Base-by-base conservation (phyloP, 2,113 vertebrate genomes). In the Tychaedon coryphoeus region DNA sequence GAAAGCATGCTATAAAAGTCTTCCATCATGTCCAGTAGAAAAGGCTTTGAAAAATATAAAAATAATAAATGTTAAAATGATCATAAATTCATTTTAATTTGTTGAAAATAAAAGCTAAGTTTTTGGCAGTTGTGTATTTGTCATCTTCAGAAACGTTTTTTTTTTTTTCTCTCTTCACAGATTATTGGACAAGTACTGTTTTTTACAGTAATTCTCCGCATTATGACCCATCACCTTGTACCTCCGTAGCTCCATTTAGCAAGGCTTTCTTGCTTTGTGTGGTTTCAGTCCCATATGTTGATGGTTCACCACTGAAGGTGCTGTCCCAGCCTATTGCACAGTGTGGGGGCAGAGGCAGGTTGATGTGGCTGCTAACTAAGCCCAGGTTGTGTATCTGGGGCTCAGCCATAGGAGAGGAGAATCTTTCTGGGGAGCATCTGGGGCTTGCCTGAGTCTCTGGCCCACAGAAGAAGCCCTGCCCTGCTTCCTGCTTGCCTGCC, bases 351-450 rank as follows among this genome's bases (percentile, higher is more conserved):
- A 64, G 19, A 20, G 19, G 33, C 31, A 25, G 28, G 33, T 13
- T 40, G 33, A 38, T 10, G 42, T 10, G 45, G 19, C 12, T 65
- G 8, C 7, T 25, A 33, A 9, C 25, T 10, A 34, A 71, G 9
- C 60, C 34, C 24, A 11, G 53, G 9, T 10, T 2, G 0, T 24
- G 5, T 29, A 45, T 60, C 25, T 40, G 10, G 8, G 34, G 23
- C 54, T 58, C 31, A 57, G 3, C 4, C 8, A 0, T 4, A 25
- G 38, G 15, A 38, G 19, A 31, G 8, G 19, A 34, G 10, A 19
- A 4, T 25, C 19, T 76, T 9, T 24, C 5, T 16, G 31, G 38
- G 16, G 11, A 64, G 22, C 2, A 0, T 22, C 1, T 5, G 29
- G 24, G 8, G 6, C 26, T 71, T n/a, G 12, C 19, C 48, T 29